These are phyloP conservation scores for Aplochiton taeniatus DNA, from an alignment of 2,797 vertebrate genomes.

Conservation along the genomic window DNA sequence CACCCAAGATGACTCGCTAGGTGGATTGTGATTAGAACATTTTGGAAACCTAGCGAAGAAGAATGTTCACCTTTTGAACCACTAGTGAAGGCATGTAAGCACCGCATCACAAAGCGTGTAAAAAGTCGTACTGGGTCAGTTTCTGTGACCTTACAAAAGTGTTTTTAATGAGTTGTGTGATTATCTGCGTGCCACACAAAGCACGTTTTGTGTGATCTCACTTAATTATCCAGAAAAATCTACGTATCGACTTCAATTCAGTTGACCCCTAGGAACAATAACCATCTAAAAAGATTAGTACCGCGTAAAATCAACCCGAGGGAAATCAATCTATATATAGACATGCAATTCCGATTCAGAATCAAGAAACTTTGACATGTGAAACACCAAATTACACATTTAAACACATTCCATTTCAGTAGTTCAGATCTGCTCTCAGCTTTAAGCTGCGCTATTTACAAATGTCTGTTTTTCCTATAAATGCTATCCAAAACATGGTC, in stretches of 20 bases:
- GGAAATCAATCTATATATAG: too few species aligned
- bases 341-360: too few species aligned
- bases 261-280: too few species aligned
- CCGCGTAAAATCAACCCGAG: too few species aligned
- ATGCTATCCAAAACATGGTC: constrained; percentile 57
- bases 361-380: constrained; percentile 40
- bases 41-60: too few species aligned
- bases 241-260: not conserved
- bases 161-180: constrained; percentile 1
- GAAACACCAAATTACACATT: constrained; percentile 60
- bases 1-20: too few species aligned
- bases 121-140: too few species aligned
- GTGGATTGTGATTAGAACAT: too few species aligned
- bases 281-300: too few species aligned
- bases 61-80: too few species aligned
- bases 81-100: too few species aligned
- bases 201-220: not conserved
- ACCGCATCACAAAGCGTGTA: too few species aligned
- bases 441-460: constrained; percentile 69
- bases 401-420: constrained; percentile 60
- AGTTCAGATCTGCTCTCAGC: constrained; percentile 46
- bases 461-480: constrained; percentile 53
- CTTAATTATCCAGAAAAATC: not conserved
- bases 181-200: not conserved
- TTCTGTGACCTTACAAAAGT: not conserved